Base-by-base conservation (phyloP, 2,888 invertebrate genomes). In the Tortricodes alternella region DNA sequence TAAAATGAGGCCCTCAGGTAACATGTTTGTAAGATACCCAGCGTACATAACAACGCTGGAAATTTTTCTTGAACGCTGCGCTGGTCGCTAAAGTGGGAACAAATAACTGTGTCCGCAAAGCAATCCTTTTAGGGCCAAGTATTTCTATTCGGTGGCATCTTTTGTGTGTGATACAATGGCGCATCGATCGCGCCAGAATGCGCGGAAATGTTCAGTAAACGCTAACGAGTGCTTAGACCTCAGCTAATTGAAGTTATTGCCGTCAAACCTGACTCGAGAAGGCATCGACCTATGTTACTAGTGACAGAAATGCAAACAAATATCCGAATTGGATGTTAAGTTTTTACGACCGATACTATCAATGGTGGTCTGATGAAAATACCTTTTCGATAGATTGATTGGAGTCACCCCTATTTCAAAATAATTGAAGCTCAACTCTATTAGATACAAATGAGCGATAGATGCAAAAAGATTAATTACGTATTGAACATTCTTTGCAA, bases 151-250 rank as follows among this genome's bases (percentile, higher is more conserved):
- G 78, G 80, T 74, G 73, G 81, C 78, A 80, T 82, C 83, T 85
- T 86, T 85, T 85, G 85, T 85, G 73, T 74, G 71, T 76, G 78
- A 76, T 74, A 86, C 87, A 88, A 88, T 86, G 75, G 85, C 70
- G 76, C 84, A 85, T 86, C 83, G 81, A 85, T 85, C 83, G 81
- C 79, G 71, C 71, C 67, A 73, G 78, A 79, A 78, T 76, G 73
- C 70, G 70, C 78, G 78, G 78, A 82, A 83, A 81, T 70, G 73
- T 72, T 76, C 73, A 70, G 78, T 67, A 73, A 81, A 79, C 80
- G 75, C 76, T 85, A 85, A 85, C 85, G 82, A 85, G 76, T 73
- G 57, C 62, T 53, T 63, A 70, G 68, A 72, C 73, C 73, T 71
- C 71, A 67, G 72, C 78, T 86, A 86, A 85, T 85, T 84, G 85